A percentile compares a stretch with the other conserved stretches of the same genome.
Conservation (phyloP, 2,888 invertebrate species). For the Leptinotarsa tumamoca region DNA sequence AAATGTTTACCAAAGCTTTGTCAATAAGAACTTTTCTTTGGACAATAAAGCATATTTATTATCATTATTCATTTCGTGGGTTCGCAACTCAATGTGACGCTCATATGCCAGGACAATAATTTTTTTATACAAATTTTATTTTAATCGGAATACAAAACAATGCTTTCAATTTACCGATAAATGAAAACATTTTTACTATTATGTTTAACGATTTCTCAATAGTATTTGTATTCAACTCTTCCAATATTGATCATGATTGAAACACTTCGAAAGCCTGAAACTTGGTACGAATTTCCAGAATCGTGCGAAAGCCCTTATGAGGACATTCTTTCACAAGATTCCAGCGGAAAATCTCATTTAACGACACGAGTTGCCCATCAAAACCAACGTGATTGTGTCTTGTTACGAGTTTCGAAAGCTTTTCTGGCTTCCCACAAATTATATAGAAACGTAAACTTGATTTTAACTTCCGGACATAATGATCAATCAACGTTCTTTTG, state of each 20-base stretch:
- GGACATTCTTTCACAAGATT: too few relatives aligned
- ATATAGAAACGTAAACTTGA: not conserved
- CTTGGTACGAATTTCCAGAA: not conserved
- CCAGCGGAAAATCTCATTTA: not conserved
- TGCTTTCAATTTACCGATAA: too few relatives aligned
- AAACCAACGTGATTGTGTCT: constrained; percentile 1
- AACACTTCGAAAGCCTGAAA: not conserved
- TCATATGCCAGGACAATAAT: too few relatives aligned
- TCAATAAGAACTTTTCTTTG: too few relatives aligned
- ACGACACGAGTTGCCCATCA: not conserved
- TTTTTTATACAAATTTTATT: too few relatives aligned
- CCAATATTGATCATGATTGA: not conserved
- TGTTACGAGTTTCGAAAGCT: not conserved
- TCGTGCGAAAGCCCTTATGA: not conserved
- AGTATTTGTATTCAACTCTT: not conserved
- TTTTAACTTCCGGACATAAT: not conserved
- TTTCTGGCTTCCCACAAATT: not conserved
- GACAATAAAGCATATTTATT: too few relatives aligned
- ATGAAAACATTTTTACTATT: too few relatives aligned
- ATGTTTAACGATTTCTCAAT: not conserved
- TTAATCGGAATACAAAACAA: too few relatives aligned
- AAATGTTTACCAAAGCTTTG: too few relatives aligned
- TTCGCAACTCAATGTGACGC: too few relatives aligned
- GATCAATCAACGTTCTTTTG: not conserved
- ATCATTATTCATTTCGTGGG: too few relatives aligned